These are phyloP conservation scores for Criorhina ranunculi DNA, from an alignment of 2,888 invertebrate species.

Conservation along the genomic window DNA sequence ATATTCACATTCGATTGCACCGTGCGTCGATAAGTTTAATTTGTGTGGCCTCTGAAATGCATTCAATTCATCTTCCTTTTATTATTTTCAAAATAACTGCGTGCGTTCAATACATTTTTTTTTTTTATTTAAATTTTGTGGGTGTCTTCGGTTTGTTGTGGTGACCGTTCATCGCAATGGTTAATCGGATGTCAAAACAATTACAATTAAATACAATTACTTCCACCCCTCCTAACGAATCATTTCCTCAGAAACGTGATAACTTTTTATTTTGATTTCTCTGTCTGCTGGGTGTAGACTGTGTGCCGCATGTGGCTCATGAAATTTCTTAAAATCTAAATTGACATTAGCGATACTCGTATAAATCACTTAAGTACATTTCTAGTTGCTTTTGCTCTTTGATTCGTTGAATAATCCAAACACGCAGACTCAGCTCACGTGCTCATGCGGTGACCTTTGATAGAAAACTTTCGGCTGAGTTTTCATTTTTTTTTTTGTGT, in stretches of 20 bases:
- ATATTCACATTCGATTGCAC: no score
- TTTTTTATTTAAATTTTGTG: no score
- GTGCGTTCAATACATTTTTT: conserved; percentile 3
- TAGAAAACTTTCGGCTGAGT: conserved; percentile 19
- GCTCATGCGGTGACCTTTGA: conserved; percentile 34
- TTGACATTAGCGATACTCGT: background rate
- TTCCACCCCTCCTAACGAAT: conserved; percentile 24
- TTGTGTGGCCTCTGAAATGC: background rate
- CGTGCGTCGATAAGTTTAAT: background rate
- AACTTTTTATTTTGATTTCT: conserved; percentile 2
- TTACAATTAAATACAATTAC: conserved; percentile 23
- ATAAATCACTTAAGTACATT: conserved; percentile 7
- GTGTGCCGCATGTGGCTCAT: background rate
- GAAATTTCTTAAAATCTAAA: conserved; percentile 18
- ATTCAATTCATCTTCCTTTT: background rate
- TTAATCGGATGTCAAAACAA: conserved; percentile 37
- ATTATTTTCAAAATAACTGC: background rate
- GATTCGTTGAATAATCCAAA: conserved; percentile 45
- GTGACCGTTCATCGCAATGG: background rate
- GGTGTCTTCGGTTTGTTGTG: background rate
- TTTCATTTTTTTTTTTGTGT: background rate
- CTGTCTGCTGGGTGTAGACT: background rate
- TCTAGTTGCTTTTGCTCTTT: conserved; percentile 22
- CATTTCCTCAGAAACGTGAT: conserved; percentile 32
- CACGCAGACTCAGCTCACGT: conserved; percentile 50